phyloP scores from a whole-genome alignment of 2,113 vertebrate genomes.

The Candoia aspera region DNA sequence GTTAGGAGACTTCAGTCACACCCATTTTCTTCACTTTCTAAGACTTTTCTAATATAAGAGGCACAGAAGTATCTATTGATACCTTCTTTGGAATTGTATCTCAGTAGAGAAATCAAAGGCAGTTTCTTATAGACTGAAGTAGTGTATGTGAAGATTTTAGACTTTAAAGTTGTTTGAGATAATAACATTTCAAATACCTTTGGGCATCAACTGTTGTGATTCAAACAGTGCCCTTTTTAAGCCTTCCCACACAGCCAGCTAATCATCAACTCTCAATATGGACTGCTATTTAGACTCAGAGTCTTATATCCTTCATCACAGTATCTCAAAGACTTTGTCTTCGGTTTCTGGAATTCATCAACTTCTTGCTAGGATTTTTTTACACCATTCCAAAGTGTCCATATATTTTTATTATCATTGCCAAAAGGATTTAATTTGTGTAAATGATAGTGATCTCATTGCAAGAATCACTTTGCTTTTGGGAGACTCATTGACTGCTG shows the following conservation, averaged over 20 bases:
- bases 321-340: no score
- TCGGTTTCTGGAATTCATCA: no score
- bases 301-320: no score
- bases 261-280: no score
- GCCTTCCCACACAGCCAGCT: not conserved
- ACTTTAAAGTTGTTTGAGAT: not conserved
- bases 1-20: not conserved
- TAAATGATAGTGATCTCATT: no score
- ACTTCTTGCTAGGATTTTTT: no score
- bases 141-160: not conserved
- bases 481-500: no score
- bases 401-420: no score
- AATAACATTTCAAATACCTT: not conserved
- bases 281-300: no score
- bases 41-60: not conserved
- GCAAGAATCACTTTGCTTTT: no score
- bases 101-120: not conserved
- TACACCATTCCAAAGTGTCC: no score
- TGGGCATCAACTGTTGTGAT: not conserved
- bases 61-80: not conserved
- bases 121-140: not conserved
- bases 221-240: not conserved
- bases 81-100: not conserved
- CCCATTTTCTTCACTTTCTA: not conserved
- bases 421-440: no score